These are phyloP conservation scores for Hippopotamyrus pictus DNA, from an alignment of 2,797 vertebrate species.

Conservation along the genomic window DNA sequence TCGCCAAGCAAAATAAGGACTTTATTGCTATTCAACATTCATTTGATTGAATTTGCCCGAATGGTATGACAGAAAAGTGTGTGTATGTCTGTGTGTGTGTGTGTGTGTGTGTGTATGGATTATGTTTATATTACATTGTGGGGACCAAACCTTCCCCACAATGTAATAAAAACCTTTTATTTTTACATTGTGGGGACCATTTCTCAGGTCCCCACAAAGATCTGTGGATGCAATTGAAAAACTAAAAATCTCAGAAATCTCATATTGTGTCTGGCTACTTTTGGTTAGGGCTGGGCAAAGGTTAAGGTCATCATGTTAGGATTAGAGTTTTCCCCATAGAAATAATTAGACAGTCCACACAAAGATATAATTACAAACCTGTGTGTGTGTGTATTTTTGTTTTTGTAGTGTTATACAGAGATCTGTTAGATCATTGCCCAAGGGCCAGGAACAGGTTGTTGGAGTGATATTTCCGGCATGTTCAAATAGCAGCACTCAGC, in stretches of 20 bases:
- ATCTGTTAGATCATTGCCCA: background rate
- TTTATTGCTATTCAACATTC: slow-evolving; percentile 73
- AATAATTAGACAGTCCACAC: background rate
- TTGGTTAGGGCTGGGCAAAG: background rate
- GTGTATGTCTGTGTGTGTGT: background rate
- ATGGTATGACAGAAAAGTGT: slow-evolving; percentile 50
- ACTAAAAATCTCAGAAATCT: background rate
- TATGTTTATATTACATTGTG: background rate
- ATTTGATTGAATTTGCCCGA: slow-evolving; percentile 87
- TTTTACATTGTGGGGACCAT: background rate
- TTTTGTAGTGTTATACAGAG: background rate
- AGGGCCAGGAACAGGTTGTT: background rate
- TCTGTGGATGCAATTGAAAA: background rate
- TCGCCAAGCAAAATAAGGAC: slow-evolving; percentile 72
- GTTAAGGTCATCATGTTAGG: background rate
- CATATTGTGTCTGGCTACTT: background rate
- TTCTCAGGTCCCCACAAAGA: background rate
- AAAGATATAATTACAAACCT: background rate
- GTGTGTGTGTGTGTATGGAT: background rate
- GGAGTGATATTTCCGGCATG: background rate
- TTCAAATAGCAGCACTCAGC: background rate
- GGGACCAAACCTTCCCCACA: background rate
- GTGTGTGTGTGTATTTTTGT: background rate
- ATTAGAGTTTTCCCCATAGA: background rate
- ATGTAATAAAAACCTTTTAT: no score